Conservation (phyloP, 2,113 vertebrate genomes). For the Bujurquina vittata region DNA sequence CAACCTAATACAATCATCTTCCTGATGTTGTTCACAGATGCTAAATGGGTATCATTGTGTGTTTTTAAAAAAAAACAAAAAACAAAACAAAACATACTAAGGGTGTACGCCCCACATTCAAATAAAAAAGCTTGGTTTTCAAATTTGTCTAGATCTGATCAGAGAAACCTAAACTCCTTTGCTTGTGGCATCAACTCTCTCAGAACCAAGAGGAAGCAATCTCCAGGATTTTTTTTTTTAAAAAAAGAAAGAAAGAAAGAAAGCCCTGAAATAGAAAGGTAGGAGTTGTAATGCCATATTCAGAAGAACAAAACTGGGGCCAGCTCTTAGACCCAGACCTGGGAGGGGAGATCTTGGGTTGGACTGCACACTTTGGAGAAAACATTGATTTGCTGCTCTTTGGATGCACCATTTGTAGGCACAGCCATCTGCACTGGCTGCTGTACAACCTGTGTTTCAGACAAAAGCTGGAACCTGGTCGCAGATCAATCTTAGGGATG, state of each 20-base stretch:
- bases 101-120: no score
- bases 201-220: not conserved
- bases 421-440: not conserved
- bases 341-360: not conserved
- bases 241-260: no score
- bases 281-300: not conserved
- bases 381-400: not conserved
- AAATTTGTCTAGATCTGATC: no score
- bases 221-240: not conserved
- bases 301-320: not conserved
- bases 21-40: no score
- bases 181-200: no score
- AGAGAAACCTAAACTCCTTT: no score
- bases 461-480: not conserved
- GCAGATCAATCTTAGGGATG: not conserved
- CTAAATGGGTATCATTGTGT: no score
- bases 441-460: not conserved
- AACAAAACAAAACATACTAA: no score
- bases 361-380: not conserved
- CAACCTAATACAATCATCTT: no score
- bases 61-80: no score
- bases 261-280: no score
- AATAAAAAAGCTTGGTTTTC: no score
- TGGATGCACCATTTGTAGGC: not conserved
- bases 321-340: not conserved